Base-by-base conservation (phyloP, 2,113 vertebrate genomes). In the Parus major region DNA sequence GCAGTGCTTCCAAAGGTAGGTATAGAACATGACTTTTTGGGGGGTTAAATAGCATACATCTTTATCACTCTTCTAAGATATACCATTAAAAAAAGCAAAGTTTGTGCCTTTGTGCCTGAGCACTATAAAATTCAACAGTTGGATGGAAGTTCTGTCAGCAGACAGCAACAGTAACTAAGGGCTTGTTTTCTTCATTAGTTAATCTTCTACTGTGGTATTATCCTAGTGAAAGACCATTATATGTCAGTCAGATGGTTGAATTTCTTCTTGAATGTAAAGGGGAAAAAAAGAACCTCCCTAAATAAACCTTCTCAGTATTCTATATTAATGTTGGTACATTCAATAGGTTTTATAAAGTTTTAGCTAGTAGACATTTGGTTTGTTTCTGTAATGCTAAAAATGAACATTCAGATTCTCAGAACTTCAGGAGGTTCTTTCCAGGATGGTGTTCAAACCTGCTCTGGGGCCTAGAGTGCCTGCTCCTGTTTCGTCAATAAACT, bases 51-150 rank as follows among this genome's bases (percentile, higher is more conserved):
- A 49, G 12, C 3, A 8, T 31, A 4, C 7, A 39, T 2, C 5
- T 49, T 47, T 46, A 15, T 27, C 21, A 31, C 11, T 57, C 47
- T 35, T 86, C n/a, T 10, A 68, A 70, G 17, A 39, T 73, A 47
- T 1, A 8, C 12, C 12, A 7, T 28, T 5, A 20, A 4, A 21
- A 28, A 36, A 25, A 42, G 9, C 22, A 17, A 11, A 21, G 0
- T 24, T 57, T 57, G 16, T 57, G 24, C 29, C 20, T 42, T 8
- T 66, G 21, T 81, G 49, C 49, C 39, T 72, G 46, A 81, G 18
- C 29, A 44, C 35, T 82, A 5, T 21, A 47, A 55, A 81, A 85
- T 41, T 42, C 59, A 13, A 27, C 55, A 68, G 7, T 39, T 68
- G 76, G 39, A 22, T 64, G 14, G 29, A 29, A 15, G 2, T 79